Conservation (phyloP, 1,140 invertebrate genomes). For the Dufourea novaeangliae region DNA sequence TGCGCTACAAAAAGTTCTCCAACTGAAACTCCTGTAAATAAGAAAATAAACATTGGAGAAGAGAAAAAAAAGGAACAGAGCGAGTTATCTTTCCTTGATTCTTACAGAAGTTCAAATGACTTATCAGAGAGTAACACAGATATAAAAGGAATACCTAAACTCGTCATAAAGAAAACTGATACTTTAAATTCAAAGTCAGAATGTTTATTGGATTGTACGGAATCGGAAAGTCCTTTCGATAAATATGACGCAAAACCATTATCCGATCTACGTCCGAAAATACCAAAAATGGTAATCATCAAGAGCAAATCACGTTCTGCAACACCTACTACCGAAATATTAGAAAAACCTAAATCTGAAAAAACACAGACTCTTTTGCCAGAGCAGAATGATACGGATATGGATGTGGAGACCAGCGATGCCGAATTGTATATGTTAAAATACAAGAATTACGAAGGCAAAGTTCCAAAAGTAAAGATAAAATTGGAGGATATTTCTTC, state of each 20-base stretch:
- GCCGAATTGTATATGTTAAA: slow-evolving; percentile 45
- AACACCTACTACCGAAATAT: slow-evolving; percentile 73
- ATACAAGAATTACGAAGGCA: slow-evolving; percentile 61
- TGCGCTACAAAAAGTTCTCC: background rate
- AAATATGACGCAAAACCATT: slow-evolving; percentile 23
- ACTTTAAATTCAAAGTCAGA: slow-evolving; percentile 42
- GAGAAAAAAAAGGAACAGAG: slow-evolving; percentile 3
- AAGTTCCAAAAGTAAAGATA: slow-evolving; percentile 79
- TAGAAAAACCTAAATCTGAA: slow-evolving; percentile 34
- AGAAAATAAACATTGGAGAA: background rate
- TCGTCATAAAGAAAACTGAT: slow-evolving; percentile 76
- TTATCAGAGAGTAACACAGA: slow-evolving; percentile 31
- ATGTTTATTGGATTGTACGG: background rate
- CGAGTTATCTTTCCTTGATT: slow-evolving; percentile 7
- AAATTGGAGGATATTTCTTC: slow-evolving; percentile 74
- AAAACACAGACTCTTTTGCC: background rate
- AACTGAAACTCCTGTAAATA: background rate
- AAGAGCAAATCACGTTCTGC: slow-evolving; percentile 75
- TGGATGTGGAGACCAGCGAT: slow-evolving; percentile 26
- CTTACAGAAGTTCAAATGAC: background rate
- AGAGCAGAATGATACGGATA: background rate
- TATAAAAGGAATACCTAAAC: slow-evolving; percentile 70
- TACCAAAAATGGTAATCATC: slow-evolving; percentile 80
- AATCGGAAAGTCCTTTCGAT: background rate
- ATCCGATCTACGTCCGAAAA: slow-evolving; percentile 65